Base-by-base conservation (phyloP, 2,888 invertebrate genomes). In the Pegoplata infirma region DNA sequence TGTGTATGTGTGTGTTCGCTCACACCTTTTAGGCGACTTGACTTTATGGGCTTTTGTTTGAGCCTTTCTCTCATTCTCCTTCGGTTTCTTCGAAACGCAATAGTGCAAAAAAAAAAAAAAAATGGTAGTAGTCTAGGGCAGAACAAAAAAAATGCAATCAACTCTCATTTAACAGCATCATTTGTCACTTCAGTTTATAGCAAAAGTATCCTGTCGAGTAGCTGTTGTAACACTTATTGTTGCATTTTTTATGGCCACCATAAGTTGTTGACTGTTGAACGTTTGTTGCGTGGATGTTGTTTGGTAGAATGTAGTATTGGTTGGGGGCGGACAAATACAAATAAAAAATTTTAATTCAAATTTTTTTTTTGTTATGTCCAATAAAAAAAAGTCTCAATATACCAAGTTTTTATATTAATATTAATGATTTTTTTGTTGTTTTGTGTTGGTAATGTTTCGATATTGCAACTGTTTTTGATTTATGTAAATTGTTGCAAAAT, bases 131-230 rank as follows among this genome's bases (percentile, higher is more conserved):
- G 36, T 12, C 36, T 36, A 36, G 10, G 36, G 36, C 23, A 23
- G 4, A 23, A 23, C n/a, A 46, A 23, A 59, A 82, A 82, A 82
- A 83, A 82, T 83, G 88, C 88, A 88, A 88, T 88, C 88, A 88
- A 88, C 87, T 86, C 86, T 86, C 87, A 87, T 88, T 88, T 88
- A 88, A 87, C 86, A 86, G 86, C 87, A 87, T 88, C 88, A 88
- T 88, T 88, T 88, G 88, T 88, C 88, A 88, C 86, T 85, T 84
- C 84, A 86, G 83, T 86, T 86, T 86, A 85, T 85, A 61, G 77
- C 66, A 71, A 83, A 80, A 83, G 76, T 74, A 75, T 75, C 79
- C 79, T 79, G 79, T 79, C 79, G 79, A 79, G 79, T 79, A 75
- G 79, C 79, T 79, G 79, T 72, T 75, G 79, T 79, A 75, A 75